phyloP scores from a whole-genome alignment of 2,888 invertebrate species.

The Arrhopalites spinosus region DNA sequence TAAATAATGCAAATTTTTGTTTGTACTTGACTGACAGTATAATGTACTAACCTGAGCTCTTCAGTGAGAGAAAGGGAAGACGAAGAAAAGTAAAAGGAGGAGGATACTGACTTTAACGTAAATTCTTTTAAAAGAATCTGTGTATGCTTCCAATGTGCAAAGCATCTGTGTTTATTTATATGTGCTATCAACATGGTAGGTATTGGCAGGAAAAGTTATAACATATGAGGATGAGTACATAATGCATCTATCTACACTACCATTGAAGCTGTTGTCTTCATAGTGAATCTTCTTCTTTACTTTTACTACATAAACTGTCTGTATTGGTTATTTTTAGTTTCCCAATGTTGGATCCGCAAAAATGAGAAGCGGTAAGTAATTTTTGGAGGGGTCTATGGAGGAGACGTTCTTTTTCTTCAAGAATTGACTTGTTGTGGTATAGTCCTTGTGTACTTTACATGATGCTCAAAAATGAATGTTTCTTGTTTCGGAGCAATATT shows the following conservation, averaged over 20 bases:
- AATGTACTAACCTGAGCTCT: too few relatives aligned
- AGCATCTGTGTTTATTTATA: neutral
- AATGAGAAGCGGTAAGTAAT: neutral
- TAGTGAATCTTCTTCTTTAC: too few relatives aligned
- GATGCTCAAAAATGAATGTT: neutral
- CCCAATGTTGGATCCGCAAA: neutral
- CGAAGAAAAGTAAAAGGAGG: neutral
- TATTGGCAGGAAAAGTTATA: neutral
- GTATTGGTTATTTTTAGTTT: slow-evolving; percentile 31
- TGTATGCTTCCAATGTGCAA: neutral
- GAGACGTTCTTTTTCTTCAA: neutral
- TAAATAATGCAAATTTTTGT: too few relatives aligned
- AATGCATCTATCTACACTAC: too few relatives aligned
- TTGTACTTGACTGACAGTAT: too few relatives aligned
- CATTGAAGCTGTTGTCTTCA: too few relatives aligned
- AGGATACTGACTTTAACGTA: neutral
- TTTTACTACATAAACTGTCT: slow-evolving; percentile 2
- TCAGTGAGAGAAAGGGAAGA: neutral
- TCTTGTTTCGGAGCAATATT: neutral
- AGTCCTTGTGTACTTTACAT: neutral
- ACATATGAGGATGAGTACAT: neutral
- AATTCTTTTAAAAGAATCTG: neutral
- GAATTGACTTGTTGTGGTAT: neutral
- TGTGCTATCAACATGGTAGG: neutral
- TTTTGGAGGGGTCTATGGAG: neutral